phyloP scores from a whole-genome alignment of 2,797 vertebrate species.

The Petrocephalus schoutedeni region DNA sequence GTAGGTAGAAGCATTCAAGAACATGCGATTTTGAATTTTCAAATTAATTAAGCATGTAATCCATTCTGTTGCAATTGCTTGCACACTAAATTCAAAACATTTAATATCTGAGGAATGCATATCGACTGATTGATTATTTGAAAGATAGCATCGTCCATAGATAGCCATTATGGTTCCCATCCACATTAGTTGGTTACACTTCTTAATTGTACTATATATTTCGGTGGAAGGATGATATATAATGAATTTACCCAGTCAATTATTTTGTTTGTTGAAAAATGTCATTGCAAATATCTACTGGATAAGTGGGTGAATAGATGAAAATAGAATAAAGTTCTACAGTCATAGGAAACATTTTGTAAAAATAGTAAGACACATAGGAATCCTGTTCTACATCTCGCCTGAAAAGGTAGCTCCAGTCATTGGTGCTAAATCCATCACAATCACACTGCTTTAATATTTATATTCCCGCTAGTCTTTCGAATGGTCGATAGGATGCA shows the following conservation, averaged over 20 bases:
- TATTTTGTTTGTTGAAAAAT: background rate
- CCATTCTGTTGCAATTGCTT: background rate
- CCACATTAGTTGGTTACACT: background rate
- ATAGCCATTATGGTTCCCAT: background rate
- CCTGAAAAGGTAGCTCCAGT: background rate
- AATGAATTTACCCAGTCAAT: background rate
- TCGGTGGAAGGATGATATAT: slow-evolving; percentile 6
- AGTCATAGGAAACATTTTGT: background rate
- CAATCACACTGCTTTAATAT: background rate
- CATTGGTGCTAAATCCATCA: background rate
- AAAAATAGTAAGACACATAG: background rate
- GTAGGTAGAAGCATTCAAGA: background rate
- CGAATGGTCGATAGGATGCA: background rate
- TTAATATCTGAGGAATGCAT: background rate
- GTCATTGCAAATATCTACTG: background rate
- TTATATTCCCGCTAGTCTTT: background rate
- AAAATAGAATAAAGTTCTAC: background rate
- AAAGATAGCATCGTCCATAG: background rate
- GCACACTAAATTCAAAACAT: background rate
- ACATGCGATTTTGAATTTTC: background rate
- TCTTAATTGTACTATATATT: slow-evolving; percentile 17
- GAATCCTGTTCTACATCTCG: background rate
- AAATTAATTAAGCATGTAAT: background rate
- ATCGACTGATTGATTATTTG: background rate
- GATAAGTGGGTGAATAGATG: background rate